Conservation (phyloP, 1,140 invertebrate genomes). For the Batillaria attramentaria region DNA sequence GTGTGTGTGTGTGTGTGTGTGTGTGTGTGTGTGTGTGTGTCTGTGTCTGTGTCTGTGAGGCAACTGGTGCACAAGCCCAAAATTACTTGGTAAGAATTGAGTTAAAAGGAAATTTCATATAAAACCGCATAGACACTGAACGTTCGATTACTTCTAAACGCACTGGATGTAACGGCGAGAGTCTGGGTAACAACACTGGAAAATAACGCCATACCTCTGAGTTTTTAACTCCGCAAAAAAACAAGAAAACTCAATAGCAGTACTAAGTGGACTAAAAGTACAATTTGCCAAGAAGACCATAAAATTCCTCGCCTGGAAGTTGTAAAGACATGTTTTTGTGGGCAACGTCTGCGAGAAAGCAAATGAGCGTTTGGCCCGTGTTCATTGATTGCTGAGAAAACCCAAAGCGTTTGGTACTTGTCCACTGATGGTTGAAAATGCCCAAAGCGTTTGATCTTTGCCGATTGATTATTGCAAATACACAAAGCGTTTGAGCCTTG, state of each 20-base stretch:
- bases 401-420: neutral
- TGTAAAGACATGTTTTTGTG: neutral
- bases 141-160: neutral
- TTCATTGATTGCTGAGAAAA: neutral
- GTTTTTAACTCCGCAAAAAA: neutral
- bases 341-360: neutral
- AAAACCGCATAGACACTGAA: neutral
- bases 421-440: neutral
- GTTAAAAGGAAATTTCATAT: neutral
- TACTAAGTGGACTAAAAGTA: neutral
- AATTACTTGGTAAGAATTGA: neutral
- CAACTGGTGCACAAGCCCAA: neutral
- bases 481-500: too few species aligned
- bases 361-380: neutral
- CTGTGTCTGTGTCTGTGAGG: neutral
- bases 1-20: slow-evolving; percentile 19
- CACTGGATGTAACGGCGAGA: neutral
- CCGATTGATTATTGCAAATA: too few species aligned
- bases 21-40: slow-evolving; percentile 4
- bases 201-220: neutral
- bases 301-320: neutral
- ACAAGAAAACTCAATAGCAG: neutral
- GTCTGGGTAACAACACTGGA: too few species aligned
- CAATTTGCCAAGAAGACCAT: neutral
- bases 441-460: too few species aligned